A percentile compares a stretch with the other conserved stretches of the same genome.
Evolutionary conservation across 2,888 invertebrate species (phyloP).

Genomic region (Apoda limacodes): DNA sequence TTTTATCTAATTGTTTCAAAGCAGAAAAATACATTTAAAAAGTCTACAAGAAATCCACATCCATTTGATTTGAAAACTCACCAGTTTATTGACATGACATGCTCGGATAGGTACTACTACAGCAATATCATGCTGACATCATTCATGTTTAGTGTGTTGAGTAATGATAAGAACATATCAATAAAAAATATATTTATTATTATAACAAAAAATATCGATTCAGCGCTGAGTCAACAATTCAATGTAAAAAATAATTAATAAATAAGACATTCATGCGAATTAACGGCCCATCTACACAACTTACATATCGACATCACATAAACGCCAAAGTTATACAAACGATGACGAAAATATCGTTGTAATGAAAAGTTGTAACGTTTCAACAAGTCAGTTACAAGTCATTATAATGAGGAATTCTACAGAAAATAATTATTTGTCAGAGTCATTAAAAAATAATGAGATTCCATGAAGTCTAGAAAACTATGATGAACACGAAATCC

Average conservation of each 20-base stretch:
- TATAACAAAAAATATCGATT: constrained; percentile 55
- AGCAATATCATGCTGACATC: constrained; percentile 66
- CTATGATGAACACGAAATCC: constrained; percentile 67
- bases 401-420: no score
- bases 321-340: no score
- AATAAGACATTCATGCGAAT: constrained; percentile 61
- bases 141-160: constrained; percentile 51
- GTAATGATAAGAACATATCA: constrained; percentile 49
- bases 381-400: no score
- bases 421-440: constrained; percentile 42
- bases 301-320: constrained; percentile 52
- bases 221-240: constrained; percentile 60
- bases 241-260: constrained; percentile 55
- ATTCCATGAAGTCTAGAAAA: constrained; percentile 66
- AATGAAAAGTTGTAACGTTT: no score
- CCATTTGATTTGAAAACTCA: constrained; percentile 63
- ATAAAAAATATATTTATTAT: constrained; percentile 62
- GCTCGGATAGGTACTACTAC: constrained; percentile 54
- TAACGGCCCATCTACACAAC: constrained; percentile 59
- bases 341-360: no score
- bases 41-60: constrained; percentile 60
- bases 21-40: constrained; percentile 26
- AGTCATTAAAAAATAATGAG: constrained; percentile 59
- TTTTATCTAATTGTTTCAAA: constrained; percentile 33
- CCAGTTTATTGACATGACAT: constrained; percentile 61